Conservation (phyloP, 2,113 vertebrate species). For the Tetrao urogallus region DNA sequence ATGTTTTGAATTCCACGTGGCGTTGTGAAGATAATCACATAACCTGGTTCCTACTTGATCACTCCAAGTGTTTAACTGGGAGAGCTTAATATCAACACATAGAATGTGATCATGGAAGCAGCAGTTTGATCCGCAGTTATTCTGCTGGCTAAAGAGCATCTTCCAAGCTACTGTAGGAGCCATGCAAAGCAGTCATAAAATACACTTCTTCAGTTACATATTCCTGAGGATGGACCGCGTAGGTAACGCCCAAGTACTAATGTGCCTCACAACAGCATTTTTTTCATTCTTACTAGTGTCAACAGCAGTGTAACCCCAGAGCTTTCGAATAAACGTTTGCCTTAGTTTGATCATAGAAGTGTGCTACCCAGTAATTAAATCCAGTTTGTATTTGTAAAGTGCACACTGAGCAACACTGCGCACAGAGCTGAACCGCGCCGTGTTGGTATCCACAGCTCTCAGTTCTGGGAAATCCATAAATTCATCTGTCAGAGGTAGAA, state of each 20-base stretch:
- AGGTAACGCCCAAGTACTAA: neutral
- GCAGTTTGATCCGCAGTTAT: neutral
- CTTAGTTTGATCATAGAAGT: neutral
- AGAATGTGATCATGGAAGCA: neutral
- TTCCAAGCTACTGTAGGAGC: neutral
- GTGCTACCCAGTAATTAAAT: constrained; percentile 31
- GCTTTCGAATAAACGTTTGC: constrained; percentile 27
- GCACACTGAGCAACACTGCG: neutral
- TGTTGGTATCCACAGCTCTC: neutral
- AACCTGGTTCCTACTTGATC: neutral
- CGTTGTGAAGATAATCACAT: neutral
- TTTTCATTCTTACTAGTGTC: neutral
- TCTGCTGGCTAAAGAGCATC: neutral
- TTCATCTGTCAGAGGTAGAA: constrained; percentile 66
- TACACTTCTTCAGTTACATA: neutral
- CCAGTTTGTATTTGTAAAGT: constrained; percentile 45
- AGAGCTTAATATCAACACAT: neutral
- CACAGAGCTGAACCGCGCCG: neutral
- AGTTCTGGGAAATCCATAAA: constrained; percentile 53
- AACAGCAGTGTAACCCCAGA: constrained; percentile 24
- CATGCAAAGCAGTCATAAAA: neutral
- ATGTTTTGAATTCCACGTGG: neutral
- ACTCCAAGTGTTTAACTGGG: neutral
- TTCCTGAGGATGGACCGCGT: neutral
- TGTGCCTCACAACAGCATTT: neutral